Evolutionary conservation across 2,888 invertebrate species (phyloP).

Genomic region (Dastarcus helophoroides): DNA sequence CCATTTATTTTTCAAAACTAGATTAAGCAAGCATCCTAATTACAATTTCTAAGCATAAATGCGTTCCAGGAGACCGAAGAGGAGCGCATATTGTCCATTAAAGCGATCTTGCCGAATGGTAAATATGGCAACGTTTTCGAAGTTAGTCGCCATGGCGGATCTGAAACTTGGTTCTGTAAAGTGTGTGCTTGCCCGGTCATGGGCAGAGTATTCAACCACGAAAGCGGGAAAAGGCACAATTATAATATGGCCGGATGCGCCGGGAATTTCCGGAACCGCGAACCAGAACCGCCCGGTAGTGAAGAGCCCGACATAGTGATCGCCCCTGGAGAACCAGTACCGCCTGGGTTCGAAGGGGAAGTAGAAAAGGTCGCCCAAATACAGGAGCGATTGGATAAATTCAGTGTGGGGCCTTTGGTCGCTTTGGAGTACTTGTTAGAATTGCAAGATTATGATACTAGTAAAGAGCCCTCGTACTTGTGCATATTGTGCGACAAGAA

Average conservation of each 20-base stretch:
- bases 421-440: slow-evolving; percentile 76
- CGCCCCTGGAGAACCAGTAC: slow-evolving; percentile 56
- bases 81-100: slow-evolving; percentile 29
- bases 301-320: slow-evolving; percentile 25
- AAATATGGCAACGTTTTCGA: slow-evolving; percentile 32
- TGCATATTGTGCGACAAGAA: slow-evolving; percentile 71
- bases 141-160: slow-evolving; percentile 27
- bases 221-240: slow-evolving; percentile 31
- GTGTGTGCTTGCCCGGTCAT: slow-evolving; percentile 35
- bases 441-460: slow-evolving; percentile 49
- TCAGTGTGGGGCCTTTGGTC: slow-evolving; percentile 43
- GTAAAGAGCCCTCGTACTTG: slow-evolving; percentile 60
- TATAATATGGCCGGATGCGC: slow-evolving; percentile 19
- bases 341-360: slow-evolving; percentile 59
- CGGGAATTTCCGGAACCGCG: slow-evolving; percentile 5
- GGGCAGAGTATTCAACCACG: slow-evolving; percentile 34
- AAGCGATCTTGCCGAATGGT: slow-evolving; percentile 29
- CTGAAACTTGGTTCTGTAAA: slow-evolving; percentile 34
- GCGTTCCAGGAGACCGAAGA: slow-evolving; percentile 28
- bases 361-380: slow-evolving; percentile 34
- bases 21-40: too few species aligned
- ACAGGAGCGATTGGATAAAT: slow-evolving; percentile 42
- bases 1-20: too few species aligned
- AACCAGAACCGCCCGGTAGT: neutral
- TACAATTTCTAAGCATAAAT: too few species aligned